Percentiles rank a stretch among this genome's conserved stretches.
Conservation (phyloP, 30 jellyfish, hydroid and myxozoan genomes). For the Nemopilema nomurai region DNA sequence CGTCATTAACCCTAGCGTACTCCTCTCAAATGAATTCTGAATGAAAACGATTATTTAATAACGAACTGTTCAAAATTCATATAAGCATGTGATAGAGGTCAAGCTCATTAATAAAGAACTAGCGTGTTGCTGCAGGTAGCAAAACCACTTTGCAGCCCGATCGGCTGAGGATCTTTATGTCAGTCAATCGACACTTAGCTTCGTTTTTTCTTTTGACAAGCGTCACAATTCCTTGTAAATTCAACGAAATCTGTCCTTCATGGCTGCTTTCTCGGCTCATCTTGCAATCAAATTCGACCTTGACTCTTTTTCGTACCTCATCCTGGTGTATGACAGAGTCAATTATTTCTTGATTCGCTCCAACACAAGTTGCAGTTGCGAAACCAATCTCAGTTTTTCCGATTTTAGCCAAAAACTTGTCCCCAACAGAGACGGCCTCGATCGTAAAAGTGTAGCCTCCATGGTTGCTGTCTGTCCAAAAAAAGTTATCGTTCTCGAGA, state of each 20-base stretch:
- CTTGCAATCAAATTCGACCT: constrained; percentile 46
- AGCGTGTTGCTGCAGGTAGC: constrained; percentile 7
- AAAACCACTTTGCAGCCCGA: constrained; percentile 20
- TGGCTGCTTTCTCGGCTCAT: constrained; percentile 6
- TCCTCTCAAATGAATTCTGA: background rate
- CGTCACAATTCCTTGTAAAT: constrained; percentile 32
- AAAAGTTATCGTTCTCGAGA: constrained; percentile 62
- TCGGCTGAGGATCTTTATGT: constrained; percentile 4
- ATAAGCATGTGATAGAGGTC: background rate
- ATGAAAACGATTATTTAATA: background rate
- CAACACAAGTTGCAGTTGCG: constrained; percentile 38
- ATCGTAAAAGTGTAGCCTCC: constrained; percentile 72
- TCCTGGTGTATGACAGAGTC: constrained; percentile 21
- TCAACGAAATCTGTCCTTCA: background rate
- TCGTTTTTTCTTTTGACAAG: constrained; percentile 30
- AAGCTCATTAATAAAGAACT: constrained; percentile 14
- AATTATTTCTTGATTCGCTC: constrained; percentile 39
- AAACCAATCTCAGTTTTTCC: constrained; percentile 35
- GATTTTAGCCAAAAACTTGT: constrained; percentile 33
- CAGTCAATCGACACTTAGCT: constrained; percentile 15
- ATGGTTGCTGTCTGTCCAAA: constrained; percentile 80
- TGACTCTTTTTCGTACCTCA: constrained; percentile 48
- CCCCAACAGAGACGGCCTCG: constrained; percentile 43
- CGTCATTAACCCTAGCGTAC: background rate
- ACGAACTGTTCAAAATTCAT: background rate